Evolutionary conservation across 2,113 vertebrate species (phyloP).

Genomic region (Oncorhynchus keta): DNA sequence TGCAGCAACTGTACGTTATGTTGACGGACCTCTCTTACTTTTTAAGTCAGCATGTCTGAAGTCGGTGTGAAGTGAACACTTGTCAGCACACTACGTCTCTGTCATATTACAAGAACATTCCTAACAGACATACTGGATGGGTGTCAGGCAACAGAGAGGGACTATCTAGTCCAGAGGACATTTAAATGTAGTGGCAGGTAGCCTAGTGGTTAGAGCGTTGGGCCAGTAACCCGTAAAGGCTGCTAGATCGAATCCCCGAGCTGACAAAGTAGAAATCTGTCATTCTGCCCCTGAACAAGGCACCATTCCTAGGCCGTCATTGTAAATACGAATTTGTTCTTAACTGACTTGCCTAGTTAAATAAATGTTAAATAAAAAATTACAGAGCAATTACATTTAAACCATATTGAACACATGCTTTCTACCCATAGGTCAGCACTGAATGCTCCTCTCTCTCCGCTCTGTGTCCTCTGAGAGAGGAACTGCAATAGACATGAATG

Average conservation of each 20-base stretch:
- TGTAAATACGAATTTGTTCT: too few relatives aligned
- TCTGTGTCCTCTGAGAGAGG: background rate
- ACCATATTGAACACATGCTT: constrained; percentile 49
- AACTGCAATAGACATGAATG: background rate
- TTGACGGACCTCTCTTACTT: background rate
- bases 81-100: background rate
- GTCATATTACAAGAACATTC: too few relatives aligned
- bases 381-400: constrained; percentile 15
- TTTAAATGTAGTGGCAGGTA: too few relatives aligned
- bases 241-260: too few relatives aligned
- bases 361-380: too few relatives aligned
- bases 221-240: too few relatives aligned
- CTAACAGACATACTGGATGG: background rate
- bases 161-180: constrained; percentile 13
- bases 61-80: background rate
- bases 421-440: background rate
- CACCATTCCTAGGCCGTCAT: too few relatives aligned
- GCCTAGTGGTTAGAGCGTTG: too few relatives aligned
- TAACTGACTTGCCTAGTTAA: too few relatives aligned
- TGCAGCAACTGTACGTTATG: constrained; percentile 87
- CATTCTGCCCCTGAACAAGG: too few relatives aligned
- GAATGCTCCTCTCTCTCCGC: background rate
- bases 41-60: background rate
- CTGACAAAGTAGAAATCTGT: too few relatives aligned
- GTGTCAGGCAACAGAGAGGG: background rate